phyloP scores from a whole-genome alignment of 2,113 vertebrate genomes.

The Tinamus guttatus region DNA sequence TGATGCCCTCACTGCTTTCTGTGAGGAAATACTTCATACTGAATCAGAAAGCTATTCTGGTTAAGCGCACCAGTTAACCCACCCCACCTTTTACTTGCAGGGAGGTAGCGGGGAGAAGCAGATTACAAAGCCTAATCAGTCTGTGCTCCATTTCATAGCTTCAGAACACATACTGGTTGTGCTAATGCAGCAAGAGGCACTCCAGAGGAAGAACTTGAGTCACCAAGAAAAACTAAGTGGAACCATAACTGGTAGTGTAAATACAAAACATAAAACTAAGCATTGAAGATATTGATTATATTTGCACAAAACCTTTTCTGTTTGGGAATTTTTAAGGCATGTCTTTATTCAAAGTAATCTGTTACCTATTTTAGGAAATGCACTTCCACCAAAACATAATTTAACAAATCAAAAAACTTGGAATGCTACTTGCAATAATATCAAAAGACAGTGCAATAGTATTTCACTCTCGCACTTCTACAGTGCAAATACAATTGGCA shows the following conservation, averaged over 20 bases:
- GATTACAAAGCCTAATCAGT: neutral
- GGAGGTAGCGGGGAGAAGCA: neutral
- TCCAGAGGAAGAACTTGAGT: neutral
- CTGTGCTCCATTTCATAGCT: neutral
- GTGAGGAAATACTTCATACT: neutral
- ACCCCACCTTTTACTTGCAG: neutral
- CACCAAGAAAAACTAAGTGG: neutral
- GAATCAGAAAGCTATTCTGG: neutral
- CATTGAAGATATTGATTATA: neutral
- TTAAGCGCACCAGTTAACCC: neutral
- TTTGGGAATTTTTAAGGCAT: neutral
- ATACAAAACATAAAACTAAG: neutral
- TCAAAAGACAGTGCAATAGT: neutral
- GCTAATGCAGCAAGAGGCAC: neutral
- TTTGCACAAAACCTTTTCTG: neutral
- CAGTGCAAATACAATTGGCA: neutral
- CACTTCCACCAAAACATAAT: neutral
- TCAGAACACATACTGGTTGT: neutral
- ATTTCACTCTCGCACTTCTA: neutral
- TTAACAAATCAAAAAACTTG: neutral
- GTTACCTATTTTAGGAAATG: neutral
- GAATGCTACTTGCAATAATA: neutral
- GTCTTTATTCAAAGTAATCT: neutral
- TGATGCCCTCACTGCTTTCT: neutral
- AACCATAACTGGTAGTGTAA: neutral